Evolutionary conservation across 2,888 invertebrate genomes (phyloP).

Genomic region (Tridacna gigas): DNA sequence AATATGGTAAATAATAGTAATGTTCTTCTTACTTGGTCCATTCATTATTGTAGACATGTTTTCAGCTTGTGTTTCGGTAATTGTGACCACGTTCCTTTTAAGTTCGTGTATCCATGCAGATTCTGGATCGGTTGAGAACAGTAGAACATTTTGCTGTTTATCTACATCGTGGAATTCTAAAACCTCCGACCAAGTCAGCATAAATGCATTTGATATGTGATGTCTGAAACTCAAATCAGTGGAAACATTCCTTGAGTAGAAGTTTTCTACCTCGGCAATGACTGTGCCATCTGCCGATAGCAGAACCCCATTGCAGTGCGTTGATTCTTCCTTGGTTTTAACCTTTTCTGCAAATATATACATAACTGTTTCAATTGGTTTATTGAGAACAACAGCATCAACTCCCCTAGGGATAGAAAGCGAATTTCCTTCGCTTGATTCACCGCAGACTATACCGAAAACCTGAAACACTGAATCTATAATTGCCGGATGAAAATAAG

Average conservation of each 20-base stretch:
- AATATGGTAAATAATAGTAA: not conserved
- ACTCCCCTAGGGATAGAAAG: conserved; percentile 65
- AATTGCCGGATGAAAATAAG: conserved; percentile 68
- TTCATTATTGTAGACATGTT: not conserved
- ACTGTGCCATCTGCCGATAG: conserved; percentile 12
- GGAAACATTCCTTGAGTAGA: conserved; percentile 2
- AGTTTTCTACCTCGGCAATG: conserved; percentile 16
- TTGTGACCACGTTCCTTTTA: not conserved
- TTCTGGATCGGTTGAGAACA: not conserved
- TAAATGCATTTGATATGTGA: not conserved
- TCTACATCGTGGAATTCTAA: not conserved
- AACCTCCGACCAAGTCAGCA: not conserved
- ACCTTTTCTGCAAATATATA: conserved; percentile 60
- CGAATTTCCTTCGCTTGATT: conserved; percentile 20
- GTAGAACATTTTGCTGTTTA: not conserved
- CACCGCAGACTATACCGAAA: conserved; percentile 53
- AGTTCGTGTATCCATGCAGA: not conserved
- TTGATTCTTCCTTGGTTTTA: conserved; percentile 55
- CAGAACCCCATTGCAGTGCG: conserved; percentile 19
- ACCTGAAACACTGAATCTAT: conserved; percentile 71
- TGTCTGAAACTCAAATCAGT: not conserved
- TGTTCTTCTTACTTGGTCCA: not conserved
- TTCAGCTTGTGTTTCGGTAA: not conserved
- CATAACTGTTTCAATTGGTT: conserved; percentile 63
- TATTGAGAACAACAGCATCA: conserved; percentile 50